These are phyloP conservation scores for Falco peregrinus DNA, from an alignment of 2,797 vertebrate species.

Conservation along the genomic window DNA sequence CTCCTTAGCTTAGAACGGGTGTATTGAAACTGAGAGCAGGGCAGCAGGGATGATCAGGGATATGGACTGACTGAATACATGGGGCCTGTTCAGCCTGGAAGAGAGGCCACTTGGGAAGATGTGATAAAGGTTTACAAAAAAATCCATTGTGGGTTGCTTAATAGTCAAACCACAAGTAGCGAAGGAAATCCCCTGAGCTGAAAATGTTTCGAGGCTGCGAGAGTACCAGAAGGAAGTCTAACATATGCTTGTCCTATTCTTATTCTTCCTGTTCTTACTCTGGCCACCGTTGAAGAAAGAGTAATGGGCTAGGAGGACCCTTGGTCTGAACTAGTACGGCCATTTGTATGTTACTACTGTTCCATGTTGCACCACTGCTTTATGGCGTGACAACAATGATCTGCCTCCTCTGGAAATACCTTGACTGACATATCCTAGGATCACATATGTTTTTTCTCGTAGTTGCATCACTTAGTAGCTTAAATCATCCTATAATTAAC, in stretches of 20 bases:
- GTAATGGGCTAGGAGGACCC: not conserved
- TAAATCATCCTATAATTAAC: conserved; percentile 54
- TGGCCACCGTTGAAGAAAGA: not conserved
- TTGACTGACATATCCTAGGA: conserved; percentile 1
- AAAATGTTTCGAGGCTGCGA: conserved; percentile 10
- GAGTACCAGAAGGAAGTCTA: conserved; percentile 47
- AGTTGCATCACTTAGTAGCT: conserved; percentile 25
- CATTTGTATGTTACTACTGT: not conserved
- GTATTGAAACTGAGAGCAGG: not conserved
- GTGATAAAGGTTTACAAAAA: not conserved
- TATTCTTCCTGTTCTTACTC: conserved; percentile 55
- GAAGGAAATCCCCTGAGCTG: conserved; percentile 52
- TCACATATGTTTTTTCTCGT: conserved; percentile 18
- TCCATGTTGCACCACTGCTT: not conserved
- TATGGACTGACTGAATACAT: not conserved
- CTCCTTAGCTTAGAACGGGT: not conserved
- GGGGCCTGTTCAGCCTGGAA: not conserved
- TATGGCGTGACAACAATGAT: not conserved
- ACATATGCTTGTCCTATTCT: conserved; percentile 21
- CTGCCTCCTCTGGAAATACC: conserved; percentile 17
- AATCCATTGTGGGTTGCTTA: conserved; percentile 25
- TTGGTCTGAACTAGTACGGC: not conserved
- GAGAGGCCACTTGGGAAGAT: not conserved
- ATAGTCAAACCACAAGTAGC: not conserved
- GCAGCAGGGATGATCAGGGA: not conserved